Evolutionary conservation across 2,888 invertebrate species (phyloP).

Genomic region (Leptopilina myrica): DNA sequence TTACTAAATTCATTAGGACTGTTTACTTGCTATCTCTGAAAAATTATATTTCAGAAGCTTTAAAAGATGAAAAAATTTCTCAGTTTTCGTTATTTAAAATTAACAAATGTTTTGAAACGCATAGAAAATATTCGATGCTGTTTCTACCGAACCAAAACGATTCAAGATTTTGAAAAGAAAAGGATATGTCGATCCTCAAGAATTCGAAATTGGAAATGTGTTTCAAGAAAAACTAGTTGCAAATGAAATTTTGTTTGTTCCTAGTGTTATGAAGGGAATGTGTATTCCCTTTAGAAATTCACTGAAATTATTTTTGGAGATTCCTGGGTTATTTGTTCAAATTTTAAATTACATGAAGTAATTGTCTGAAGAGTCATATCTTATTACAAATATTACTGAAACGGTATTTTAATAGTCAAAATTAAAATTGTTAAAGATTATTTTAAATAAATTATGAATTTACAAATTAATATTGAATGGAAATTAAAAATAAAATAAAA

Average conservation of each 20-base stretch:
- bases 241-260: neutral
- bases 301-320: slow-evolving; percentile 8
- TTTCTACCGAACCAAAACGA: neutral
- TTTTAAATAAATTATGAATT: no score
- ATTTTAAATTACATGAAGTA: neutral
- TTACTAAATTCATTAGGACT: neutral
- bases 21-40: neutral
- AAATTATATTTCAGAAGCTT: neutral
- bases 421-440: no score
- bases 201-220: slow-evolving; percentile 9
- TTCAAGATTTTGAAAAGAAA: neutral
- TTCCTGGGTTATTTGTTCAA: neutral
- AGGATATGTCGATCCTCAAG: neutral
- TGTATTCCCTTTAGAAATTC: neutral
- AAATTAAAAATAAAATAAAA: no score
- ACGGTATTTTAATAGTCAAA: no score
- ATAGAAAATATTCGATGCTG: neutral
- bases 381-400: neutral
- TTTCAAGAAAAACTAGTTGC: neutral
- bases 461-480: no score
- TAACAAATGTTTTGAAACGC: slow-evolving; percentile 11
- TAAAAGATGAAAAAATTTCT: neutral
- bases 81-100: neutral
- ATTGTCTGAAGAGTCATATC: neutral
- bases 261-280: neutral